Evolutionary conservation across 92 coral and sea anemone genomes (phyloP).

Genomic region (Metridium senile): DNA sequence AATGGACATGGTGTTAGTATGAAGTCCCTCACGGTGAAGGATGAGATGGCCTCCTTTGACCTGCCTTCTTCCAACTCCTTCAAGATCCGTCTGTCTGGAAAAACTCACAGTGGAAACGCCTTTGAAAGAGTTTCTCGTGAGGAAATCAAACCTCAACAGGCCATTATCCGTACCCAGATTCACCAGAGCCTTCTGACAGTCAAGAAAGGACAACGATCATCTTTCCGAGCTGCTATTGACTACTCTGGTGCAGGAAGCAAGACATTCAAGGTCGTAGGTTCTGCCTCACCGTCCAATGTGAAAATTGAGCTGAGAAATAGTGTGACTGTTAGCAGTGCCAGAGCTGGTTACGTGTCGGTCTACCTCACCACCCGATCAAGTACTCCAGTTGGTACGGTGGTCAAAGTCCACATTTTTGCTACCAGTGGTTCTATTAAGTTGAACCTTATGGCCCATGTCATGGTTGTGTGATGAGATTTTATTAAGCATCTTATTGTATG

Average conservation of each 20-base stretch:
- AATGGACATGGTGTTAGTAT: constrained; percentile 28
- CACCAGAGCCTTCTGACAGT: constrained; percentile 33
- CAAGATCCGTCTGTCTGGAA: constrained; percentile 61
- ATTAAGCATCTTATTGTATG: neutral
- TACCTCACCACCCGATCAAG: constrained; percentile 1
- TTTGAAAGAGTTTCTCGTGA: constrained; percentile 66
- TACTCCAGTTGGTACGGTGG: constrained; percentile 15
- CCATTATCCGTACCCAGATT: constrained; percentile 35
- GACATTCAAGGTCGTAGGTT: constrained; percentile 2
- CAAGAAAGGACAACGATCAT: constrained; percentile 19
- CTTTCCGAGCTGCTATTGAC: constrained; percentile 23
- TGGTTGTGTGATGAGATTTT: constrained; percentile 8
- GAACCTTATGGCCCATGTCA: constrained; percentile 10
- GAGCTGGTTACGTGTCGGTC: constrained; percentile 1
- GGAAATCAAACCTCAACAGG: constrained; percentile 43
- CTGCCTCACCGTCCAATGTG: constrained; percentile 10
- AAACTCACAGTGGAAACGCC: constrained; percentile 32
- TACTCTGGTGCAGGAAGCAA: constrained; percentile 21
- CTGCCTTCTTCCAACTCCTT: constrained; percentile 48
- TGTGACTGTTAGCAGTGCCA: neutral
- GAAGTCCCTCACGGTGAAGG: constrained; percentile 23
- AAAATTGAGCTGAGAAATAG: no score
- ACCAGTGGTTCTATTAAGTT: constrained; percentile 10
- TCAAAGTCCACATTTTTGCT: constrained; percentile 20
- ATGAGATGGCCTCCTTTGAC: constrained; percentile 44